A percentile compares a stretch with the other conserved stretches of the same genome.
Conservation (phyloP, 2,797 vertebrate genomes). For the Phrynocephalus vlangalii region DNA sequence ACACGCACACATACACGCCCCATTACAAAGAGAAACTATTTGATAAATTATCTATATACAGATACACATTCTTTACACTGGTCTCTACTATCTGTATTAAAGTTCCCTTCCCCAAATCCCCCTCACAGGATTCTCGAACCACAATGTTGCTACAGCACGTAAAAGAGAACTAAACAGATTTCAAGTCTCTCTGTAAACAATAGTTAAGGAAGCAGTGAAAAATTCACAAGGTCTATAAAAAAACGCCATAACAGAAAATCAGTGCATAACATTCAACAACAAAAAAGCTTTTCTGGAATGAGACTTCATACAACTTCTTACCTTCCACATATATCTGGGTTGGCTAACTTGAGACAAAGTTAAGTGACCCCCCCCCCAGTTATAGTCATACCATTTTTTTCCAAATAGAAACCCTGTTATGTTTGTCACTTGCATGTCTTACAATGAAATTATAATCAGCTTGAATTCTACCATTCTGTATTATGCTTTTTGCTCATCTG, state of each 20-base stretch:
- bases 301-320: conserved; percentile 69
- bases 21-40: conserved; percentile 75
- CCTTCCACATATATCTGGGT: conserved; percentile 65
- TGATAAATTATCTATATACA: conserved; percentile 91
- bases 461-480: conserved; percentile 60
- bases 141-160: conserved; percentile 80
- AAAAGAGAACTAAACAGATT: conserved; percentile 75
- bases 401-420: conserved; percentile 46
- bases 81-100: conserved; percentile 76
- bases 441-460: conserved; percentile 56
- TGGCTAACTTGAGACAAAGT: conserved; percentile 69
- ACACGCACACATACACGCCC: conserved; percentile 58
- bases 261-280: conserved; percentile 87
- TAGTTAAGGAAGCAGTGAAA: conserved; percentile 79
- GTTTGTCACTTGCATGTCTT: conserved; percentile 60
- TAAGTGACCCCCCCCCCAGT: conserved; percentile 46
- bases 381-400: conserved; percentile 57
- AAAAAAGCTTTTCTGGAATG: conserved; percentile 74
- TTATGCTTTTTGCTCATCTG: conserved; percentile 41
- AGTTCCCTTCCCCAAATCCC: conserved; percentile 62
- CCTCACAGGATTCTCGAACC: conserved; percentile 81
- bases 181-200: conserved; percentile 84
- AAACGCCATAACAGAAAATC: conserved; percentile 81
- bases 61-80: conserved; percentile 93
- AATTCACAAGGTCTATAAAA: conserved; percentile 74